Conservation (phyloP, 2,797 vertebrate species). For the Merluccius polli region DNA sequence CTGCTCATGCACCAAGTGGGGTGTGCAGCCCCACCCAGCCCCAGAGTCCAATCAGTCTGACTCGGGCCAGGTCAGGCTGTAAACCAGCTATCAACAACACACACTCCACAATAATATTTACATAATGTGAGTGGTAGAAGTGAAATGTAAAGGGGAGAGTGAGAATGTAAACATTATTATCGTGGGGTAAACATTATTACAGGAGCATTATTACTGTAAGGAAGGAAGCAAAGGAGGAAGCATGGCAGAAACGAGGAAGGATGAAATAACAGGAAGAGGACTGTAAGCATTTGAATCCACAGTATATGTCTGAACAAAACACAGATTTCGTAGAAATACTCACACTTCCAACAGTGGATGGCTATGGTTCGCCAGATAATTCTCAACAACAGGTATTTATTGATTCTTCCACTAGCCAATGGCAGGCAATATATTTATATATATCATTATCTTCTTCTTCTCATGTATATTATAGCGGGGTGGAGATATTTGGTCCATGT, state of each 20-base stretch:
- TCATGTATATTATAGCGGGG: not conserved
- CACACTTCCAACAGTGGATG: too few relatives aligned
- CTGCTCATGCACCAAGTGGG: too few relatives aligned
- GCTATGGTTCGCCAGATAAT: too few relatives aligned
- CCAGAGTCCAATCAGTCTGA: too few relatives aligned
- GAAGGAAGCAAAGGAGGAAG: not conserved
- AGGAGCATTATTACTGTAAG: too few relatives aligned
- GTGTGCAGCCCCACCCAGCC: too few relatives aligned
- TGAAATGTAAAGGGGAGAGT: not conserved
- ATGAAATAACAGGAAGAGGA: not conserved
- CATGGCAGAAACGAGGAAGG: not conserved
- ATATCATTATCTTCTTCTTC: not conserved
- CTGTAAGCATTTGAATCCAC: not conserved
- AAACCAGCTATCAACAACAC: too few relatives aligned
- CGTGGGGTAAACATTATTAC: not conserved
- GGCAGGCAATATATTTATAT: not conserved
- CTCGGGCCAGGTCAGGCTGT: too few relatives aligned
- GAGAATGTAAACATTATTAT: not conserved
- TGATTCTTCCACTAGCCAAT: not conserved
- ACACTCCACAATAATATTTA: too few relatives aligned
- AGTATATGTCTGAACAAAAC: too few relatives aligned
- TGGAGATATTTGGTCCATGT: not conserved
- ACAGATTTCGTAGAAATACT: too few relatives aligned
- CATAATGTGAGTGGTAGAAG: not conserved
- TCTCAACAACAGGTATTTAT: not conserved